These are phyloP conservation scores for Rhabdomys pumilio DNA, from an alignment of 2,797 vertebrate species.

Conservation along the genomic window DNA sequence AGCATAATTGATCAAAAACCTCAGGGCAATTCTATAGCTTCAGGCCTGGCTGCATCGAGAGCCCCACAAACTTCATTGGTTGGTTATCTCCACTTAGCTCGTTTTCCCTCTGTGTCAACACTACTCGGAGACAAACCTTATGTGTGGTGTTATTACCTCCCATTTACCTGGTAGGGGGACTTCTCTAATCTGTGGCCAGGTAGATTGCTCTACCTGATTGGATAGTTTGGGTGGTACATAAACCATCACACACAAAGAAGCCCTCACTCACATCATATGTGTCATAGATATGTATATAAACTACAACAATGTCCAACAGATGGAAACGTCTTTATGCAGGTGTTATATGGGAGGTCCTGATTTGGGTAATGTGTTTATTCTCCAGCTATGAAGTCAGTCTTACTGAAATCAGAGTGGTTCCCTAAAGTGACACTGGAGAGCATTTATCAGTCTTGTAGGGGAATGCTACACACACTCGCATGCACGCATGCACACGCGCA, in stretches of 20 bases:
- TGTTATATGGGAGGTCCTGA: not conserved
- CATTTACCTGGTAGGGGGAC: not conserved
- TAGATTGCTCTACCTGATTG: not conserved
- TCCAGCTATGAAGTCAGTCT: not conserved
- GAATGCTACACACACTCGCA: fast-evolving
- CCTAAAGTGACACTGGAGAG: not conserved
- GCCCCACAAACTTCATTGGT: too few relatives aligned
- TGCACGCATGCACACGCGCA: not conserved
- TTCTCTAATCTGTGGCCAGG: not conserved
- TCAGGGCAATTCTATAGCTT: not conserved
- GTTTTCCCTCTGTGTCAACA: not conserved
- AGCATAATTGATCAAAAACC: not conserved
- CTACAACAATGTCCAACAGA: not conserved
- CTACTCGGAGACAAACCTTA: not conserved
- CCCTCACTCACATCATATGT: not conserved
- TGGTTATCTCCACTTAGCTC: not conserved
- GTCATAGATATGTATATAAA: not conserved
- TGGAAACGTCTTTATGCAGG: not conserved
- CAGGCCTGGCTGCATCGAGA: conserved; percentile 25
- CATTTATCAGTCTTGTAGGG: not conserved
- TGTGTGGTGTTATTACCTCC: not conserved
- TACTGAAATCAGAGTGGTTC: not conserved
- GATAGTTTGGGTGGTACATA: not conserved
- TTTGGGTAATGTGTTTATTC: not conserved
- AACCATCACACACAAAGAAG: not conserved